These are phyloP conservation scores for Drosophila sturtevanti DNA, from an alignment of 1,140 invertebrate species.

Conservation along the genomic window DNA sequence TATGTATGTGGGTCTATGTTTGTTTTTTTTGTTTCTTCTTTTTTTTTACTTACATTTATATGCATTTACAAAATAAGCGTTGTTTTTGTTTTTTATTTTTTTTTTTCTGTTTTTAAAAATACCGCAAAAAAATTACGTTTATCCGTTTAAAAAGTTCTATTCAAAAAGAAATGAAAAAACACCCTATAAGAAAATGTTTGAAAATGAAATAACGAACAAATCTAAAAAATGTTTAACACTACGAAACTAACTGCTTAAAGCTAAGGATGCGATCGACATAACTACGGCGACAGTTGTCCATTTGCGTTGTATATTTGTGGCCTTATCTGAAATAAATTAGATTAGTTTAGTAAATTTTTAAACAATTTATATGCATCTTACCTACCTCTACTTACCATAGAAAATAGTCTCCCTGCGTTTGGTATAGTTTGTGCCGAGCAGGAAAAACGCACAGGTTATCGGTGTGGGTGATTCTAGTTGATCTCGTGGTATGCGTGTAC, in stretches of 20 bases:
- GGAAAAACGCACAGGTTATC: constrained; percentile 81
- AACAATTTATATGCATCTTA: not conserved
- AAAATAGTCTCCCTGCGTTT: constrained; percentile 82
- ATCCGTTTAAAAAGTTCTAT: constrained; percentile 78
- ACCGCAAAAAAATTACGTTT: constrained; percentile 82
- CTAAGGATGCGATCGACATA: constrained; percentile 82
- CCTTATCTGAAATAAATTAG: constrained; percentile 64
- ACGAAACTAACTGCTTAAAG: constrained; percentile 82
- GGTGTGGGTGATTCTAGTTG: constrained; percentile 81
- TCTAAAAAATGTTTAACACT: constrained; percentile 70
- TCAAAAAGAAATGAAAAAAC: constrained; percentile 68
- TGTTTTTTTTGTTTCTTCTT: constrained; percentile 36
- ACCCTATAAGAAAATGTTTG: constrained; percentile 49
- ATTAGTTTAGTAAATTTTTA: not conserved
- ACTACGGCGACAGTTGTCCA: constrained; percentile 82
- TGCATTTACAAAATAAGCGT: constrained; percentile 83
- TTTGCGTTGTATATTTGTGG: constrained; percentile 82
- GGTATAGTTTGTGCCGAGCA: constrained; percentile 81
- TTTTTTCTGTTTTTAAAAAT: constrained; percentile 65
- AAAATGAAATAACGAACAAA: constrained; percentile 39
- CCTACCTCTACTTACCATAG: constrained; percentile 82
- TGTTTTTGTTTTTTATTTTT: constrained; percentile 47
- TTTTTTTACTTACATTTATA: constrained; percentile 77
- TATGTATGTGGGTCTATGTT: constrained; percentile 11
- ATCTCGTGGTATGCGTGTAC: constrained; percentile 80